Percentiles rank a stretch among this genome's conserved stretches.
Evolutionary conservation across 2,113 vertebrate species (phyloP).

Genomic region (Podiceps cristatus): DNA sequence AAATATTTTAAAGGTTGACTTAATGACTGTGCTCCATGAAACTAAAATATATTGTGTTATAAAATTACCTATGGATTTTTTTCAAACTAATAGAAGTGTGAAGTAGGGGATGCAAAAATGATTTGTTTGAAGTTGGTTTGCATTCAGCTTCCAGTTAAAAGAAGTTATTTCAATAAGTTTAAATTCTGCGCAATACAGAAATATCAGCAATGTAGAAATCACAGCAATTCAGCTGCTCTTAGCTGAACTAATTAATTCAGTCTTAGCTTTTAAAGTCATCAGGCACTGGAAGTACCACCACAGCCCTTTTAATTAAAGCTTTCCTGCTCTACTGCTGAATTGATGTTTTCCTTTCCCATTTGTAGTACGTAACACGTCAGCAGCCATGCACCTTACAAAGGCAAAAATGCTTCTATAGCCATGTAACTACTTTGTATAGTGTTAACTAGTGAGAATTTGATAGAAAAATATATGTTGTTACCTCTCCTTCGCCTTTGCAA

Average conservation of each 20-base stretch:
- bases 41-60: neutral
- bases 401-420: neutral
- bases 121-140: neutral
- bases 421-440: neutral
- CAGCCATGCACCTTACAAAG: neutral
- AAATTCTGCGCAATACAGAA: neutral
- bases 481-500: constrained; percentile 95
- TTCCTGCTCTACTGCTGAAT: neutral
- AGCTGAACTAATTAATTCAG: neutral
- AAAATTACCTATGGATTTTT: neutral
- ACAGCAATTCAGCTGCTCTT: neutral
- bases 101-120: neutral
- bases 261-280: neutral
- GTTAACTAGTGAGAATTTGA: neutral
- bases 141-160: neutral
- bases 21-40: neutral
- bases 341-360: neutral
- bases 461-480: constrained; percentile 60
- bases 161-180: neutral
- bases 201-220: neutral
- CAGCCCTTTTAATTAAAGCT: neutral
- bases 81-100: neutral
- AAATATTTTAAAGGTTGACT: neutral
- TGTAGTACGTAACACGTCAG: neutral
- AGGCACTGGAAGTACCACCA: neutral